Base-by-base conservation (phyloP, 2,888 invertebrate species). In the Cheiracanthium punctorium region DNA sequence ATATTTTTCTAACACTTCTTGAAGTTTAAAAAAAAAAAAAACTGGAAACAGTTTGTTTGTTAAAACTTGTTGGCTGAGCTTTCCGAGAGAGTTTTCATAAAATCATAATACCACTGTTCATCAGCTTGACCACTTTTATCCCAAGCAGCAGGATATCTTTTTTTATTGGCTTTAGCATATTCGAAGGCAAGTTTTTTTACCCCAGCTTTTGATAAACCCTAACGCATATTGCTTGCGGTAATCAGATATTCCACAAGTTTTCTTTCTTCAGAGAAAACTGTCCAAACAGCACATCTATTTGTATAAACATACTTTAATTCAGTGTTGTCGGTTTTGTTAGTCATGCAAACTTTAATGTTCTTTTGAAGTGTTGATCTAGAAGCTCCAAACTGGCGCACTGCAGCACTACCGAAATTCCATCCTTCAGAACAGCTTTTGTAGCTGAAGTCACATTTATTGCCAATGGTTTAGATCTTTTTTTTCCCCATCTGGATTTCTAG, bases 331-430 rank as follows among this genome's bases (percentile, higher is more conserved):
- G 52, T 69, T 33, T 79, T 58, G 17, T 70, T 75, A 8, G 32
- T 79, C 79, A 29, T 52, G 58, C 71, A 71, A 79, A 71, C 48
- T 24, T 37, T 32, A 70, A 71, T 58, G 29, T 79, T 69, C 48
- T 24, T 64, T 28, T 64, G 24, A n/a, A 64, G 64, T 24, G 64
- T 58, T 79, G 71, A 48, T 79, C 79, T 79, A 32, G 37, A 24
- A 28, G 58, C 71, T 70, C 71, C 71, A 79, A 79, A 71, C 52
- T 79, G 64, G 30, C 75, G n/a, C 20, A 33, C 75, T 75, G 75
- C 75, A 64, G 12, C 37, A 8, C 12, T 8, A 37, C 37, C 12
- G 37, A 12, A 8, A 37, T 37, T 37, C 37, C 37, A 37, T 37
- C 37, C 12, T 37, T 37, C 37, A 37, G 5, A 12, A 37, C 37